phyloP scores from a whole-genome alignment of 2,797 vertebrate genomes.

The Todus mexicanus region DNA sequence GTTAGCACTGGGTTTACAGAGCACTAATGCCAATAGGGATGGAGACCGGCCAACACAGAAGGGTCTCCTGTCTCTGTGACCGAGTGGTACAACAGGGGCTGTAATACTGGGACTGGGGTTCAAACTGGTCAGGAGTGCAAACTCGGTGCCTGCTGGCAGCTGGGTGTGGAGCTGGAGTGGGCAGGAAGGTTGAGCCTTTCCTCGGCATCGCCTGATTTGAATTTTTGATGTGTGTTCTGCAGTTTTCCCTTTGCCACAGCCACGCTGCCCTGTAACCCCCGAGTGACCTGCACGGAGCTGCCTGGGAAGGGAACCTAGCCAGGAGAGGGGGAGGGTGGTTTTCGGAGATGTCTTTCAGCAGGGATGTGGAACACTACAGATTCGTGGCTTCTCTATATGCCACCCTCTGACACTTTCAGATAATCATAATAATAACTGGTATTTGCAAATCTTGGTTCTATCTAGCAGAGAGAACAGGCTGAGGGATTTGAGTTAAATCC shows the following conservation, averaged over 20 bases:
- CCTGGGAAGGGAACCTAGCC: not conserved
- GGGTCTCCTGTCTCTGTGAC: not conserved
- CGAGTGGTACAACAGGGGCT: not conserved
- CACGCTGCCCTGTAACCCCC: not conserved
- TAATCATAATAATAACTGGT: not conserved
- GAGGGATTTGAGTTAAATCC: not conserved
- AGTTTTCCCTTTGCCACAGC: not conserved
- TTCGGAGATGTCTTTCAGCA: not conserved
- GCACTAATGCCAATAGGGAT: not conserved
- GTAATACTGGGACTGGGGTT: rapidly evolving
- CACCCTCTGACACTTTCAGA: not conserved
- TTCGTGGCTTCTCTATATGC: not conserved
- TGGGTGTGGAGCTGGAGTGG: not conserved
- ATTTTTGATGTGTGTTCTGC: not conserved
- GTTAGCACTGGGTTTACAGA: not conserved
- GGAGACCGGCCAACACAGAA: not conserved
- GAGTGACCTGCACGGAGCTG: not conserved
- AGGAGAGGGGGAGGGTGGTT: rapidly evolving
- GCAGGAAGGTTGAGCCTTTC: not conserved
- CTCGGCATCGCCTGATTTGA: not conserved
- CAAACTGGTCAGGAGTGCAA: not conserved
- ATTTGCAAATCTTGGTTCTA: not conserved
- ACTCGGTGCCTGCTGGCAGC: not conserved
- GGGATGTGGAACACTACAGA: not conserved
- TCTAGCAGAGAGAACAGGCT: not conserved